phyloP scores from a whole-genome alignment of 2,113 vertebrate genomes.

The Platysternon megacephalum region DNA sequence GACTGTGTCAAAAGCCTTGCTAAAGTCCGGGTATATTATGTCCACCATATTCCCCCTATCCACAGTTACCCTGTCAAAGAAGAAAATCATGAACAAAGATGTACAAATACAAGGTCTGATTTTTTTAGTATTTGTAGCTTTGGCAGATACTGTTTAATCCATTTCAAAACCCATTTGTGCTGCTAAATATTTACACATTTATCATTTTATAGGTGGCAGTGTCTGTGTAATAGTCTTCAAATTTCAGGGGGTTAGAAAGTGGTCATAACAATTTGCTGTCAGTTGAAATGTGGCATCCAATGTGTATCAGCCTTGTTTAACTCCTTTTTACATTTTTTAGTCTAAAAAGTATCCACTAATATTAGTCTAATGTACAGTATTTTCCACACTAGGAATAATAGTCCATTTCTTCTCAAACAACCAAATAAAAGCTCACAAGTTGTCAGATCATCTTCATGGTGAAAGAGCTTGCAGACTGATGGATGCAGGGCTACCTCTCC shows the following conservation, averaged over 20 bases:
- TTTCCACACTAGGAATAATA: conserved; percentile 9
- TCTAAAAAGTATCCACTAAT: not conserved
- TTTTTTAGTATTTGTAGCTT: not conserved
- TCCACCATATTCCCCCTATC: not conserved
- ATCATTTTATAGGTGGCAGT: not conserved
- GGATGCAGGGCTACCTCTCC: not conserved
- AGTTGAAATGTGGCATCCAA: not conserved
- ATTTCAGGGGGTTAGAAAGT: not conserved
- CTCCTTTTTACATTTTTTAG: not conserved
- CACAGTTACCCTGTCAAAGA: not conserved
- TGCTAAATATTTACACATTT: not conserved
- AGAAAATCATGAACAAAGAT: not conserved
- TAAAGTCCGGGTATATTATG: not conserved
- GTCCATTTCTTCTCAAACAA: not conserved
- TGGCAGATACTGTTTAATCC: not conserved
- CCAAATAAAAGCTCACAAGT: conserved; percentile 1
- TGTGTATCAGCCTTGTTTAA: not conserved
- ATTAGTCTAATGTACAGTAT: not conserved
- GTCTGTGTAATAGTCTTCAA: not conserved
- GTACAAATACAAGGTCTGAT: not conserved
- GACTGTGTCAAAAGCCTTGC: not conserved
- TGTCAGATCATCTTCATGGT: not conserved
- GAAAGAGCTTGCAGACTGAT: not conserved
- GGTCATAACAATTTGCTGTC: not conserved
- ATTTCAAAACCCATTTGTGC: not conserved